Percentiles rank a stretch among this genome's conserved stretches.
Conservation (phyloP, 2,888 invertebrate species). For the Cheilosia urbana region DNA sequence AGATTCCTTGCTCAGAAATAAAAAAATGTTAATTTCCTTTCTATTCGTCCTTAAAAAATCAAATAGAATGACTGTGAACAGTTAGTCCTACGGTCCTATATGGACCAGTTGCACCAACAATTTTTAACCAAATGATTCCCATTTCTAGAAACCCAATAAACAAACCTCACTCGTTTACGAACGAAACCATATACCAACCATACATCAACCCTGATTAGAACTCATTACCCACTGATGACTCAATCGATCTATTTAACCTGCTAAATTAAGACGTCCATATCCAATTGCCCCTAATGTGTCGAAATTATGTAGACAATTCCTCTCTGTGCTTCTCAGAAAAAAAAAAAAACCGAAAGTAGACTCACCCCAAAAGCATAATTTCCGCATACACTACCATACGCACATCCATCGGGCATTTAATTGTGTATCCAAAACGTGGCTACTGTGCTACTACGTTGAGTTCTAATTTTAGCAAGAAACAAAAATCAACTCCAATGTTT, state of each 20-base stretch:
- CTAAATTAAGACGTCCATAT: constrained; percentile 50
- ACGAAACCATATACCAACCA: constrained; percentile 3
- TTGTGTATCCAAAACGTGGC: constrained; percentile 21
- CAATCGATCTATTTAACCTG: constrained; percentile 65
- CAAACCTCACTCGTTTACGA: not conserved
- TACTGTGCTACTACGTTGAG: not conserved
- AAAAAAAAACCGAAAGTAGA: constrained; percentile 13
- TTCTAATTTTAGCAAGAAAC: constrained; percentile 58
- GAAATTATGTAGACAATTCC: constrained; percentile 29
- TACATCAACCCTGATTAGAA: constrained; percentile 28
- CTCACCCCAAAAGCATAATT: constrained; percentile 47
- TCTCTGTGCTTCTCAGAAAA: not conserved
- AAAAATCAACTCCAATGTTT: constrained; percentile 64
- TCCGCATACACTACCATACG: constrained; percentile 34
- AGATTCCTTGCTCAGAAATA: too few species aligned
- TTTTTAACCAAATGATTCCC: too few species aligned
- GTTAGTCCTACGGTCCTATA: too few species aligned
- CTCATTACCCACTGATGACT: constrained; percentile 62
- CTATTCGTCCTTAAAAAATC: too few species aligned
- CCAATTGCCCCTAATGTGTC: constrained; percentile 34
- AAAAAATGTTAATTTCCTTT: too few species aligned
- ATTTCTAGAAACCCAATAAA: too few species aligned
- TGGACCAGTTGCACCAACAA: too few species aligned
- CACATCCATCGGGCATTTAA: constrained; percentile 12
- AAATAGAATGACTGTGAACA: too few species aligned